Evolutionary conservation across 2,797 vertebrate genomes (phyloP), one percentile per base, ranked within the genome.

Genomic region (Dryobates pubescens): DNA sequence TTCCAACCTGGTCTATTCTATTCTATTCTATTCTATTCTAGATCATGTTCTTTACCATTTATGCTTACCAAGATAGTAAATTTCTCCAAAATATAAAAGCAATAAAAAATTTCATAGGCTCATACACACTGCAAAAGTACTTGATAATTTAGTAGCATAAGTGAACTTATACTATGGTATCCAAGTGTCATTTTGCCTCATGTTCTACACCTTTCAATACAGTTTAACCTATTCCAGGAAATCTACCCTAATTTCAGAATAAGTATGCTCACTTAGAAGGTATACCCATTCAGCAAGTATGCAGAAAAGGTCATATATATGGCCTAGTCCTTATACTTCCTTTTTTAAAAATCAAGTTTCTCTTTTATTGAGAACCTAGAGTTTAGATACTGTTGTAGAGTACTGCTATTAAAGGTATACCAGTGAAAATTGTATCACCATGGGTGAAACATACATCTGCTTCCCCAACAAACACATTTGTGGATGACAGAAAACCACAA

Each of bases 381-480:
- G 58, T 85, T 90, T 58, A 61, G 13, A 56, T 89, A 41, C 47
- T 63, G 17, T 32, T 53, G 29, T 24, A 56, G 36, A 72, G n/a
- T 67, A 58, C 13, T 61, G 15, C 34, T 70, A 43, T 74, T 89
- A 76, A 89, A 86, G 57, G 43, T 62, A 71, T 16, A n/a, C 23
- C 51, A 32, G 26, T 54, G 70, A 76, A 64, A 61, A 62, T 89
- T 86, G 86, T 89, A 87, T 90, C 56, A 79, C 30, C n/a, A 18
- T 17, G 43, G n/a, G 67, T 88, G 64, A 89, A 86, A 91, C 26
- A 30, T 78, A 43, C 36, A 73, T 69, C 78, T 88, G 56, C 75
- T 85, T 81, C 71, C 74, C 82, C 65, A 89, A 49, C 56, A 81
- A 95, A 71, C 51, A 84, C 27, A 51, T 92, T 79, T 95, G 64